Percentiles rank a stretch among this genome's conserved stretches.
phyloP scores from a whole-genome alignment of 2,113 vertebrate species.

The Shinisaurus crocodilurus region DNA sequence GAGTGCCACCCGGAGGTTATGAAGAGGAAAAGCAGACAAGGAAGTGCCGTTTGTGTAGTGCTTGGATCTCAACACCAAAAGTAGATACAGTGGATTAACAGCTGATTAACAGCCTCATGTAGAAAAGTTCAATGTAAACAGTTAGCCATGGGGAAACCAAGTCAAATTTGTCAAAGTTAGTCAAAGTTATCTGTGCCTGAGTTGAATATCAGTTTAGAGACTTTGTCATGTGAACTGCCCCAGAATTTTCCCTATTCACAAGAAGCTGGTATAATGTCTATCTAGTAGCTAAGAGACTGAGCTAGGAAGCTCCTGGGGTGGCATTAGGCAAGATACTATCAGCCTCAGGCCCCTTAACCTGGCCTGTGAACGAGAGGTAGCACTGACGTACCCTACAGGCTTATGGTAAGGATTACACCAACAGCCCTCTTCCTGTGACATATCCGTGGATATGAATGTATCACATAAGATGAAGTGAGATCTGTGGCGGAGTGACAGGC shows the following conservation, averaged over 20 bases:
- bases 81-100: too few relatives aligned
- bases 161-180: too few relatives aligned
- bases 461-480: neutral
- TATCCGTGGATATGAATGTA: neutral
- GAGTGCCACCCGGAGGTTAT: too few relatives aligned
- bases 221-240: neutral
- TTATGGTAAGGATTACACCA: neutral
- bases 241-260: neutral
- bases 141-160: neutral
- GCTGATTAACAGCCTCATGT: too few relatives aligned
- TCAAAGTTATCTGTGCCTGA: too few relatives aligned
- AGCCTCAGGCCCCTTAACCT: neutral
- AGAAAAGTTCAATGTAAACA: neutral
- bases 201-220: too few relatives aligned
- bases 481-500: too few relatives aligned
- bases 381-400: too few relatives aligned
- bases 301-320: neutral
- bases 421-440: neutral
- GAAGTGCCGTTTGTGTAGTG: too few relatives aligned
- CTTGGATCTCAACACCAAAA: too few relatives aligned
- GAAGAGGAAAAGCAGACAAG: too few relatives aligned
- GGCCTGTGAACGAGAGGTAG: neutral
- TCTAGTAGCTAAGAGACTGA: neutral
- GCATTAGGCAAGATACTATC: neutral
- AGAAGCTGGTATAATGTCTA: neutral